Evolutionary conservation across 2,113 vertebrate species (phyloP).

Genomic region (Hippocampus abdominalis): DNA sequence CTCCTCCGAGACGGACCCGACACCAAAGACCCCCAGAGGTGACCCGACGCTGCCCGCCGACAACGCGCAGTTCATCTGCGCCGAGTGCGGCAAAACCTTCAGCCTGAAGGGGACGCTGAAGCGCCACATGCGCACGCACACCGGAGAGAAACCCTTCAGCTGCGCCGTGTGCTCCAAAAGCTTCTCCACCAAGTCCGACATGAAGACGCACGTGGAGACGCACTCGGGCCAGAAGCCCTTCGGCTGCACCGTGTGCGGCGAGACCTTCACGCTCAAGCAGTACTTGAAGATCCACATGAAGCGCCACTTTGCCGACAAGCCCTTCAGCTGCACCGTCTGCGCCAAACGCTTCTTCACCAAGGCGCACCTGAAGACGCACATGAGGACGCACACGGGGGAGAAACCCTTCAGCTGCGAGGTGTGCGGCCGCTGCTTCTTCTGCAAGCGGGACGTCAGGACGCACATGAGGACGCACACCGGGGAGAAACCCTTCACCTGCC

Average conservation of each 20-base stretch:
- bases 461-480: conserved; percentile 11
- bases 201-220: conserved; percentile 1
- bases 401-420: conserved; percentile 4
- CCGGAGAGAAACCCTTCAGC: not conserved
- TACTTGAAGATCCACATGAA: conserved; percentile 6
- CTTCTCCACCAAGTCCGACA: conserved; percentile 2
- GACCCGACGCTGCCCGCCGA: not conserved
- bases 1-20: not conserved
- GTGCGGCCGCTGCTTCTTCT: not conserved
- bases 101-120: not conserved
- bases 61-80: not conserved
- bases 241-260: not conserved
- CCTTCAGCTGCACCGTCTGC: not conserved
- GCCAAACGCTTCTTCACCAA: conserved; percentile 4
- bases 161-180: not conserved
- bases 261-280: not conserved
- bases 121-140: conserved; percentile 1
- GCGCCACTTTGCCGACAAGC: not conserved
- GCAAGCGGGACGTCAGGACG: not conserved
- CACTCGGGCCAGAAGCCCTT: not conserved
- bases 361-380: conserved; percentile 7
- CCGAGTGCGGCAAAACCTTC: conserved; percentile 1
- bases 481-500: conserved; percentile 2
- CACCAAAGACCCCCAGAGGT: not conserved
- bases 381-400: conserved; percentile 1